These are phyloP conservation scores for Serilophus lunatus DNA, from an alignment of 2,113 vertebrate genomes.

Conservation along the genomic window DNA sequence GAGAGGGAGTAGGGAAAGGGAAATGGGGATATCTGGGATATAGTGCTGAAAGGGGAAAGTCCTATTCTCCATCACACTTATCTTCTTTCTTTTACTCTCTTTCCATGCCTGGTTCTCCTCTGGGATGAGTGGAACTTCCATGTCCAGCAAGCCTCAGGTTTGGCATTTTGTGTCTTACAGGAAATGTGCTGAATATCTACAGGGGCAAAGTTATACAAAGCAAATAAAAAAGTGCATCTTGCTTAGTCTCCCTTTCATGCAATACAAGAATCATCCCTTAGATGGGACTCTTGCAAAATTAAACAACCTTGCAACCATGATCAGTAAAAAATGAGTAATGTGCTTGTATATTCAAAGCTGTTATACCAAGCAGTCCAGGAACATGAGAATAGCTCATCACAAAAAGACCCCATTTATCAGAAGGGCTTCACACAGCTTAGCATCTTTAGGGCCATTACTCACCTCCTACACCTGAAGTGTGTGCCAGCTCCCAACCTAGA, in stretches of 20 bases:
- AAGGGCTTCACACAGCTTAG: conserved; percentile 57
- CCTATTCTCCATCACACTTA: neutral
- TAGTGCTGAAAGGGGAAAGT: neutral
- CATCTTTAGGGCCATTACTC: conserved; percentile 60
- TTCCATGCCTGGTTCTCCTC: neutral
- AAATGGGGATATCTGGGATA: neutral
- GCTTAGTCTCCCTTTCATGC: neutral
- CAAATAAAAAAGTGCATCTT: neutral
- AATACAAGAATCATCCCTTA: conserved; percentile 62
- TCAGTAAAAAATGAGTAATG: conserved; percentile 46
- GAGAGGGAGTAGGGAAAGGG: neutral
- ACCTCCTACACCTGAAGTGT: conserved; percentile 53
- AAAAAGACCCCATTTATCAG: conserved; percentile 54
- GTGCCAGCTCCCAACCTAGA: conserved; percentile 22
- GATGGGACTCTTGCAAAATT: conserved; percentile 69
- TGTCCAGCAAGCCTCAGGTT: neutral
- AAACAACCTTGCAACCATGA: conserved; percentile 16
- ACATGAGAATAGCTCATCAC: conserved; percentile 42
- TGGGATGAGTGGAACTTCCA: neutral
- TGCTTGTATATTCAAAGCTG: conserved; percentile 21
- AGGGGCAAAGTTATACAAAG: neutral
- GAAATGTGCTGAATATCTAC: neutral
- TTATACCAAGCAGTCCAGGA: conserved; percentile 2
- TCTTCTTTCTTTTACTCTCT: neutral
- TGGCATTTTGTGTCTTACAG: neutral